A percentile compares a stretch with the other conserved stretches of the same genome.
Evolutionary conservation across 2,888 invertebrate genomes (phyloP).

Genomic region (Meliscaeva auricollis): DNA sequence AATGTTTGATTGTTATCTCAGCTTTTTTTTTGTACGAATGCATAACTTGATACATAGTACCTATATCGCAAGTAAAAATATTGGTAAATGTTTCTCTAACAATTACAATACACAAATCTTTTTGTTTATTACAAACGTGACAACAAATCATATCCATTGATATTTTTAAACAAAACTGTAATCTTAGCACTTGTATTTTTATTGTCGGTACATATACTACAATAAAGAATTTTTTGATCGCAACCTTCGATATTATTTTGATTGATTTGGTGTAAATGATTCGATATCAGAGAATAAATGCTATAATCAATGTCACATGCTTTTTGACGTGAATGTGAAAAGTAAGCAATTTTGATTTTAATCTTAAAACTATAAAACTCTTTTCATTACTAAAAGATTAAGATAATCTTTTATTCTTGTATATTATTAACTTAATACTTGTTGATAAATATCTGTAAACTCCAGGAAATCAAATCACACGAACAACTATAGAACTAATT

Average conservation of each 20-base stretch:
- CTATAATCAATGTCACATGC: constrained; percentile 10
- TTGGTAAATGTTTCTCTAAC: neutral
- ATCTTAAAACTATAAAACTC: neutral
- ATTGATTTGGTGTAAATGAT: constrained; percentile 8
- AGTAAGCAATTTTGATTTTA: neutral
- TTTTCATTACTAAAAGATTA: neutral
- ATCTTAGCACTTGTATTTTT: neutral
- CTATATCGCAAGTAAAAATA: too few relatives aligned
- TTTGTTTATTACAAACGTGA: constrained; percentile 12
- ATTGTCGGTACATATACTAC: neutral
- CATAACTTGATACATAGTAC: too few relatives aligned
- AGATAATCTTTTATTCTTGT: neutral
- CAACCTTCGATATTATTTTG: constrained; percentile 7
- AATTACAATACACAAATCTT: neutral
- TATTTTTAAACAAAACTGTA: too few relatives aligned
- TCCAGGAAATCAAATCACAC: too few relatives aligned
- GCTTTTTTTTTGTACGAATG: too few relatives aligned
- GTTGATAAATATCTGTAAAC: too few relatives aligned
- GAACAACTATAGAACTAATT: too few relatives aligned
- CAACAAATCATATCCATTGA: neutral
- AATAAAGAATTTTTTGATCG: neutral
- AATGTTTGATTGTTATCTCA: too few relatives aligned
- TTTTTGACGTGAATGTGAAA: neutral
- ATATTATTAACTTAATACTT: neutral
- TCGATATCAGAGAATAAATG: neutral